A percentile compares a stretch with the other conserved stretches of the same genome.
Conservation (phyloP, 1,140 invertebrate species). For the Drosophila quadrilineata region DNA sequence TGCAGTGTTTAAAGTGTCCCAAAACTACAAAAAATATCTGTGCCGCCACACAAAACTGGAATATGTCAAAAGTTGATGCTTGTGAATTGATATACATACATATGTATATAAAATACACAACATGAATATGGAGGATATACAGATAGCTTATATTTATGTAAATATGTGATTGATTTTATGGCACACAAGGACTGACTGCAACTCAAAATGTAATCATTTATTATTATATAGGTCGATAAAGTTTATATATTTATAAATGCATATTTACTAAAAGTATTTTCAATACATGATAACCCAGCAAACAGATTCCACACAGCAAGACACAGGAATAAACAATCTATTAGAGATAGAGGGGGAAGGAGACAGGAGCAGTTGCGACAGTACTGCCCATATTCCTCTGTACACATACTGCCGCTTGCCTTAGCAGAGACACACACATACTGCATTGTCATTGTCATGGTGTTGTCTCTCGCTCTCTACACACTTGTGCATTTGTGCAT, state of each 20-base stretch:
- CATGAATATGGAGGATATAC: no score
- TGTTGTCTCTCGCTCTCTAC: no score
- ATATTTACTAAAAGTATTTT: conserved; percentile 48
- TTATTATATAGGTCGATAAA: conserved; percentile 47
- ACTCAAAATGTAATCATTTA: conserved; percentile 37
- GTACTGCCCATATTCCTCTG: no score
- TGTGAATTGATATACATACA: no score
- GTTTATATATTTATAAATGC: conserved; percentile 32
- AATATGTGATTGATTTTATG: neutral
- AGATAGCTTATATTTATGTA: neutral
- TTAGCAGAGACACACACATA: conserved; percentile 9
- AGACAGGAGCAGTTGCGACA: no score
- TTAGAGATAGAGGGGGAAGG: no score
- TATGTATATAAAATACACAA: no score
- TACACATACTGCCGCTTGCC: neutral
- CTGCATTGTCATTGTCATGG: neutral
- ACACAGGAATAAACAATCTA: no score
- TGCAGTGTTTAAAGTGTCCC: no score
- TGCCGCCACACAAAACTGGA: no score
- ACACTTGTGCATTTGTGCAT: conserved; percentile 39
- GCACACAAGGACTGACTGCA: conserved; percentile 8
- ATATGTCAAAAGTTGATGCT: no score
- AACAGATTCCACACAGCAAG: neutral
- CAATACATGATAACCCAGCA: conserved; percentile 2
- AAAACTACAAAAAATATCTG: no score